Base-by-base conservation (phyloP, 2,888 invertebrate species). In the Drosophila austrosaltans region DNA sequence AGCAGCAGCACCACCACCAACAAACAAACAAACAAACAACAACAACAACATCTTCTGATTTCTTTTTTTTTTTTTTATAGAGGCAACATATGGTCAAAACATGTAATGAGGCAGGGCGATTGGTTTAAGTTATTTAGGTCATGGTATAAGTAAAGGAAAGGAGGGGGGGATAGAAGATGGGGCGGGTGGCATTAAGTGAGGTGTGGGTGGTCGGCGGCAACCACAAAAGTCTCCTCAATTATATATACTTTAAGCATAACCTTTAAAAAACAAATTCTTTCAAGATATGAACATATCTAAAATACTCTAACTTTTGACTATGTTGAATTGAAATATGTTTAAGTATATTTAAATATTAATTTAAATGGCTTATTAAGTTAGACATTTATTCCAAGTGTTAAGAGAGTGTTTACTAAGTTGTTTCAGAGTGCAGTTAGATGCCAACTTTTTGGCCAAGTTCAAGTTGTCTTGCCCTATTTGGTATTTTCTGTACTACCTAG, bases 31-130 rank as follows among this genome's bases (percentile, higher is more conserved):
- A 5, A 44, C 6, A 6, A 44, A 20, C 44, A 48, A 48, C 20
- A 16, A 1, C 44, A 20, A 44, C 44, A 44, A 48, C 48, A 48
- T 48, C 48, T 48, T 48, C 48, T 25, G 48, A 25, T 48, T 48
- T 16, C 16, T 48, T 48, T 48, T 44, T 48, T 25, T 48, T 42
- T 42, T 16, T 32, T 30, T 39, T 42, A 40, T 40, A 59, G 76
- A 69, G 25, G 42, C 78, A 79, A 56, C 79, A 79, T 78, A 78
- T 79, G 79, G 78, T 48, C 40, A 53, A 32, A 53, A 66, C 75
- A 73, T 42, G 40, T 36, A n/a, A 63, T 16, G 12, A 25, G 56
- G n/a, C 48, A 48, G 48, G 48, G 48, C 48, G 48, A 48, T 48
- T 48, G 48, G 48, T 48, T 48, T 48, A 48, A 48, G 48, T 48